Conservation (phyloP, 2,888 invertebrate genomes). For the Metacarcinus magister region DNA sequence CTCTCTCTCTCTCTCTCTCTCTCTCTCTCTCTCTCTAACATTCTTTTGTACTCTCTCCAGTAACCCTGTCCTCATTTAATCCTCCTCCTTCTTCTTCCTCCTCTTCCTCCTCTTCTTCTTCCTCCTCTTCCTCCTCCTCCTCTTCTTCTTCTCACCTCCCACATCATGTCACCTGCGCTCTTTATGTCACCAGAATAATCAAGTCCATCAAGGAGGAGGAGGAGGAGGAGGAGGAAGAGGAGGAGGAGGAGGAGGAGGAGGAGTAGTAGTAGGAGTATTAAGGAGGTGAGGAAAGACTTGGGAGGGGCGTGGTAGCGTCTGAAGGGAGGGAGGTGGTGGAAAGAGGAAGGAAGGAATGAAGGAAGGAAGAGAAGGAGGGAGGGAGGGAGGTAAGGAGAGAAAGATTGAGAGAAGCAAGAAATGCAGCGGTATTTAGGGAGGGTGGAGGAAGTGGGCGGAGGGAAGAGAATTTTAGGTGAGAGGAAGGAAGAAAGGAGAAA, state of each 20-base stretch:
- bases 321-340: background rate
- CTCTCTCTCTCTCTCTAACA: background rate
- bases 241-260: background rate
- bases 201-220: slow-evolving; percentile 22
- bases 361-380: background rate
- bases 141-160: background rate
- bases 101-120: background rate
- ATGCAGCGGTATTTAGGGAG: background rate
- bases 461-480: background rate
- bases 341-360: background rate
- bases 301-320: background rate
- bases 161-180: slow-evolving; percentile 22
- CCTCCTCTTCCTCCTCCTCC: background rate
- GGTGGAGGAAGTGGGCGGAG: background rate
- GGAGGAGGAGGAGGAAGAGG: background rate
- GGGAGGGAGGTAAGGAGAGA: background rate
- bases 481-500: background rate
- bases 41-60: background rate
- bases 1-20: background rate
- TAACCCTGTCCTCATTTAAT: background rate
- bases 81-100: background rate
- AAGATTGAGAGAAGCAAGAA: slow-evolving; percentile 5
- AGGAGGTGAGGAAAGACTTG: background rate
- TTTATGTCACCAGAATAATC: slow-evolving; percentile 27
- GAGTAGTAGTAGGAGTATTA: background rate